These are phyloP conservation scores for Calliopsis andreniformis DNA, from an alignment of 1,140 invertebrate genomes.

Conservation along the genomic window DNA sequence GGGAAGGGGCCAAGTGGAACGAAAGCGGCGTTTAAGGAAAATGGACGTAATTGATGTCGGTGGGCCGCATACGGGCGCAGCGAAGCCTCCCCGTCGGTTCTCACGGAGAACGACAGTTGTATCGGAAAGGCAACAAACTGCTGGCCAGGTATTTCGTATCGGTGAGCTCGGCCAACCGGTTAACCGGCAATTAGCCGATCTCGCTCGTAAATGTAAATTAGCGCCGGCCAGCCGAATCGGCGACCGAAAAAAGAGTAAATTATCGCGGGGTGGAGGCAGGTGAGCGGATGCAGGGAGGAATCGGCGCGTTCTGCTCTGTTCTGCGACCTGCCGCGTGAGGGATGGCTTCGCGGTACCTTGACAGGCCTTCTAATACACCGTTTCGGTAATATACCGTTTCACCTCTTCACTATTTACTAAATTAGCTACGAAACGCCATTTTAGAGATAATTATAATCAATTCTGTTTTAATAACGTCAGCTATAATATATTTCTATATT, in stretches of 20 bases:
- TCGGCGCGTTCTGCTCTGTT: constrained; percentile 14
- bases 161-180: constrained; percentile 74
- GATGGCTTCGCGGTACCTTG: constrained; percentile 6
- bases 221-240: constrained; percentile 65
- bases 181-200: constrained; percentile 81
- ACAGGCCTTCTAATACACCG: constrained; percentile 6
- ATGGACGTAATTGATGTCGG: constrained; percentile 51
- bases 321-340: constrained; percentile 16
- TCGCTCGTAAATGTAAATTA: constrained; percentile 78
- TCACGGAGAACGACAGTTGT: constrained; percentile 63
- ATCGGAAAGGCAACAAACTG: constrained; percentile 66
- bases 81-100: constrained; percentile 49
- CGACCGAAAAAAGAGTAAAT: constrained; percentile 78
- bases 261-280: constrained; percentile 74
- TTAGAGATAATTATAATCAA: too few relatives aligned
- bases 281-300: constrained; percentile 73
- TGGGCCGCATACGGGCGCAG: constrained; percentile 26
- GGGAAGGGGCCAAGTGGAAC: too few relatives aligned
- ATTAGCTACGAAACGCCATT: too few relatives aligned
- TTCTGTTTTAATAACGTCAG: too few relatives aligned
- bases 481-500: too few relatives aligned
- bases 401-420: too few relatives aligned
- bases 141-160: constrained; percentile 59
- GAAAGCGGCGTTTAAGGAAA: constrained; percentile 37
- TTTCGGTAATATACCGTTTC: background rate